Percentiles rank a stretch among this genome's conserved stretches.
These are phyloP conservation scores for Acronicta psi DNA, from an alignment of 2,888 invertebrate species.

Conservation along the genomic window DNA sequence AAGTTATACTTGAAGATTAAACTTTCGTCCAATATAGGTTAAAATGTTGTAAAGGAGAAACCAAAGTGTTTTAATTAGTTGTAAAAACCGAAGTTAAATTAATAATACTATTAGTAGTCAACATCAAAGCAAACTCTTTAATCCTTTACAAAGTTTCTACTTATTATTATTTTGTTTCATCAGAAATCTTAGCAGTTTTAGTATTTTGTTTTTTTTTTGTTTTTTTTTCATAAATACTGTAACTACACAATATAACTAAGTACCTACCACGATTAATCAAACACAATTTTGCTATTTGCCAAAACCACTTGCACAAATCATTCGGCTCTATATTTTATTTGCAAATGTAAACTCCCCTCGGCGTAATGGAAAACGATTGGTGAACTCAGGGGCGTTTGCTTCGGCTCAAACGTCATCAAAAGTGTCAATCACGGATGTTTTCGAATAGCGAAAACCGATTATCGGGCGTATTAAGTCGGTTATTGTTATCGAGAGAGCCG, in stretches of 20 bases:
- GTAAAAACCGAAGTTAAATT: not conserved
- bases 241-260: conserved; percentile 15
- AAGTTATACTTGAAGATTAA: not conserved
- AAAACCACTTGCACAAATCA: conserved; percentile 53
- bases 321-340: conserved; percentile 55
- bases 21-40: not conserved
- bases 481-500: conserved; percentile 87
- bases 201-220: too few species aligned
- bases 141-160: not conserved
- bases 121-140: not conserved
- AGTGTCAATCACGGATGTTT: conserved; percentile 88
- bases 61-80: not conserved
- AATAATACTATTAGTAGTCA: not conserved
- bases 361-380: conserved; percentile 68
- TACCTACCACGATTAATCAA: conserved; percentile 43
- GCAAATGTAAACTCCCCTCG: conserved; percentile 57
- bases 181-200: not conserved
- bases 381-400: conserved; percentile 71
- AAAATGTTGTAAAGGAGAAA: not conserved
- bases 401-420: conserved; percentile 81
- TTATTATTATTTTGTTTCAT: conserved; percentile 1
- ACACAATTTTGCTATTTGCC: conserved; percentile 47
- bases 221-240: too few species aligned
- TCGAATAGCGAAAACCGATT: conserved; percentile 87
- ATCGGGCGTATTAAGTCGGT: conserved; percentile 87